Evolutionary conservation across 1,140 invertebrate genomes (phyloP), one percentile per base, ranked within the genome.

Genomic region (Drosophila kohkoa): DNA sequence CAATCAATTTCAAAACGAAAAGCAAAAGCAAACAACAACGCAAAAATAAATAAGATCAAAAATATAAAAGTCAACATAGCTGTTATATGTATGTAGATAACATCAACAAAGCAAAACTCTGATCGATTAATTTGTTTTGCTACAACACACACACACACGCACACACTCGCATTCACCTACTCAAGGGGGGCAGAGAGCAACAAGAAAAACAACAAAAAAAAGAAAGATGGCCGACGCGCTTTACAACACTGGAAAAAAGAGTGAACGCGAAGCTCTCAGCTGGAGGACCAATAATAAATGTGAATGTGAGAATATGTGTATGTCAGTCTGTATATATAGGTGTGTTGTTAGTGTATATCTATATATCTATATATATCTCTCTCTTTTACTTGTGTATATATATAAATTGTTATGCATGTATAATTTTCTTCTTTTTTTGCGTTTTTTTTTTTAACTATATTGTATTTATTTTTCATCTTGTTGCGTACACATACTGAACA

Each of bases 291-390:
- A 71, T 25, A 25, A 68, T 52, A 45, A 54, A 28, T 45, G 63
- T 54, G 35, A 54, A 52, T 16, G 63, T 54, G 35, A 54, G 32
- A 15, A 57, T 67, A n/a, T 54, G 52, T 71, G 15, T 35, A 49
- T 77, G 69, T 77, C 70, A 77, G 75, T 77, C 75, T 77, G 70
- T 74, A 74, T 59, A 51, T 48, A 67, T 30, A 63, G 6, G n/a
- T 70, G 45, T 70, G 35, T 68, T 49, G 32, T 43, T 28, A 15
- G n/a, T 51, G 15, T 72, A 15, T 65, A 41, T 58, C 20, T 16
- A 49, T 69, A 32, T 58, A 52, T 70, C 28, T 32, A 60, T 45
- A 57, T 58, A 57, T 30, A 30, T 59, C n/a, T 64, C 28, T 62
- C 45, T 51, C 46, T 49, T 7, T 20, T 51, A 20, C 16, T 48